Percentiles rank a stretch among this genome's conserved stretches.
Evolutionary conservation across 2,888 invertebrate genomes (phyloP).

Genomic region (Oscheius onirici): DNA sequence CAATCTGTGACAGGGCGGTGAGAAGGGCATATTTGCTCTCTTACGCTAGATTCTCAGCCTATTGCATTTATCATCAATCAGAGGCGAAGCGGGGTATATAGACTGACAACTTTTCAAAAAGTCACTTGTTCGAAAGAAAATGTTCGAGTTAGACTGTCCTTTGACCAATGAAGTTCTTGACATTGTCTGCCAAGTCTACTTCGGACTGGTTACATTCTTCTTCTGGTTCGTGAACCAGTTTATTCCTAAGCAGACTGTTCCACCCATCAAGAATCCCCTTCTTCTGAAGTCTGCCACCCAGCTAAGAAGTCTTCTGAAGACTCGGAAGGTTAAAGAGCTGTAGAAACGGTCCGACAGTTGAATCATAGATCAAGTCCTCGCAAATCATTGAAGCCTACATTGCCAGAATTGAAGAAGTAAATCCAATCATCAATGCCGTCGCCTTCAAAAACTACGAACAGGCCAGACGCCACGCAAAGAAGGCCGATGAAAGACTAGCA

Average conservation of each 20-base stretch:
- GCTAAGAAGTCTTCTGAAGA: not conserved
- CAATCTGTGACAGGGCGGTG: too few species aligned
- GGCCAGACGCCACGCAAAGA: not conserved
- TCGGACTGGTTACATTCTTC: not conserved
- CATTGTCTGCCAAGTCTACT: not conserved
- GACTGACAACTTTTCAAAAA: too few species aligned
- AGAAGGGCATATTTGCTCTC: too few species aligned
- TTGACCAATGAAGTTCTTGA: too few species aligned
- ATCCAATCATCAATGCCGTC: constrained; percentile 9
- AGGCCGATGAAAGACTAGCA: not conserved
- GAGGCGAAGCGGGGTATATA: too few species aligned
- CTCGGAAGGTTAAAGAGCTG: not conserved
- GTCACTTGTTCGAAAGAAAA: too few species aligned
- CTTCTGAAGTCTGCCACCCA: constrained; percentile 9
- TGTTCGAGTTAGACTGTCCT: too few species aligned
- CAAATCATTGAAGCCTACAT: constrained; percentile 23
- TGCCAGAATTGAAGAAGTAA: constrained; percentile 13
- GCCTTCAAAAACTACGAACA: constrained; percentile 2
- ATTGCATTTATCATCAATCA: too few species aligned
- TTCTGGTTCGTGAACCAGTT: constrained; percentile 18
- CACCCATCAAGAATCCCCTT: not conserved
- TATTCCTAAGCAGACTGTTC: not conserved
- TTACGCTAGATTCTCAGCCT: too few species aligned
- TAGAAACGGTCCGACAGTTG: not conserved
- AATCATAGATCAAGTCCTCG: constrained; percentile 3